phyloP scores from a whole-genome alignment of 35 echinoderm and acorn worm genomes.

The Lytechinus variegatus region DNA sequence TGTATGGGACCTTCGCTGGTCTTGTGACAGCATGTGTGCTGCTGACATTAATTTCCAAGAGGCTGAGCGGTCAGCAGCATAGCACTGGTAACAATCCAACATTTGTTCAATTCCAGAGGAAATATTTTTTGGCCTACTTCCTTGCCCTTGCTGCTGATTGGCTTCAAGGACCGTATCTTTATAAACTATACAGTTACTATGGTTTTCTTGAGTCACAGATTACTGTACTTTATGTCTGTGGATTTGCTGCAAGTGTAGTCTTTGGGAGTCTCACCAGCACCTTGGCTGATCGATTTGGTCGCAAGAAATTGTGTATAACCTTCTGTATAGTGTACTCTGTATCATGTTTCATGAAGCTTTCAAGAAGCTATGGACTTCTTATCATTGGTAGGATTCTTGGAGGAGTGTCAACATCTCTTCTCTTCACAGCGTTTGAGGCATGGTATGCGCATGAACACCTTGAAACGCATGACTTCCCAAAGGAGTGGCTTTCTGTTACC shows the following conservation, averaged over 20 bases:
- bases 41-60: constrained; percentile 57
- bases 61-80: constrained; percentile 52
- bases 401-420: constrained; percentile 89
- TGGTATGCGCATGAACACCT: constrained; percentile 98
- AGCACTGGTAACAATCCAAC: constrained; percentile 78
- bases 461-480: constrained; percentile 95
- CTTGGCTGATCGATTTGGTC: constrained; percentile 82
- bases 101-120: constrained; percentile 87
- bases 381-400: constrained; percentile 89
- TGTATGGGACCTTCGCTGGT: constrained; percentile 63
- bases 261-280: constrained; percentile 82
- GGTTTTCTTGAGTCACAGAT: constrained; percentile 96
- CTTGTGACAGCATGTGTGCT: constrained; percentile 55
- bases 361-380: constrained; percentile 75
- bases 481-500: constrained; percentile 89
- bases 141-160: constrained; percentile 88
- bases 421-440: constrained; percentile 96
- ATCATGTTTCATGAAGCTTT: constrained; percentile 89
- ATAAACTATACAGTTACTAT: constrained; percentile 97
- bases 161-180: constrained; percentile 96
- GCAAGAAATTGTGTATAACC: constrained; percentile 96
- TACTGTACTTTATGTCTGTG: constrained; percentile 89
- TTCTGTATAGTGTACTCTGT: constrained; percentile 95
- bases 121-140: constrained; percentile 94
- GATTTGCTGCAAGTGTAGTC: constrained; percentile 89